Conservation (phyloP, 2,888 invertebrate genomes). For the Drosophila nr. medialis region DNA sequence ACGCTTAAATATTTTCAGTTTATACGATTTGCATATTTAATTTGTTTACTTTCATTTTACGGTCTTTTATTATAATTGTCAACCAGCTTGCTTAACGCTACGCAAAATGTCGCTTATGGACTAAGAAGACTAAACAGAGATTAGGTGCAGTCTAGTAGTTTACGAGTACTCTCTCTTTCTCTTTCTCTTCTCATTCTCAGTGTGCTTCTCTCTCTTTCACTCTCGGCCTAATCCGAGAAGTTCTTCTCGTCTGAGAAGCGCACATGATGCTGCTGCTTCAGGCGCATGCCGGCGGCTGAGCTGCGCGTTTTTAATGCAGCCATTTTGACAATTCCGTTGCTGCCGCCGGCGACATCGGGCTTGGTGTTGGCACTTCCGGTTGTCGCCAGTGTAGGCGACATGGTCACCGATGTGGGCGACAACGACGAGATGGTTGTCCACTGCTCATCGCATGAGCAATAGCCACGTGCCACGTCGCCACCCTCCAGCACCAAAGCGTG, state of each 20-base stretch:
- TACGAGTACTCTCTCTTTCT: slow-evolving; percentile 31
- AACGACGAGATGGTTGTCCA: slow-evolving; percentile 74
- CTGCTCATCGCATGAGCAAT: slow-evolving; percentile 83
- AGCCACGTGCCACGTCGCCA: slow-evolving; percentile 80
- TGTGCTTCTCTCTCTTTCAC: not conserved
- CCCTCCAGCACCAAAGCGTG: slow-evolving; percentile 81
- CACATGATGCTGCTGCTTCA: slow-evolving; percentile 82
- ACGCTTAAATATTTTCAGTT: slow-evolving; percentile 19
- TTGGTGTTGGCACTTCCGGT: slow-evolving; percentile 47
- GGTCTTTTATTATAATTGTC: slow-evolving; percentile 14
- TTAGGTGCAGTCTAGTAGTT: slow-evolving; percentile 83
- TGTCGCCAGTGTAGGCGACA: slow-evolving; percentile 64
- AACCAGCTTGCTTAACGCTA: slow-evolving; percentile 30
- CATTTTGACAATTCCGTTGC: slow-evolving; percentile 62
- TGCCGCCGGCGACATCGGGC: slow-evolving; percentile 16
- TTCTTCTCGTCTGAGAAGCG: slow-evolving; percentile 83
- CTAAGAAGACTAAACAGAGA: slow-evolving; percentile 68
- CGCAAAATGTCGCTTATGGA: slow-evolving; percentile 45
- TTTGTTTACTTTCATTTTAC: slow-evolving; percentile 1
- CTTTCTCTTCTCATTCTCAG: not conserved
- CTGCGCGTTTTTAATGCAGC: slow-evolving; percentile 47
- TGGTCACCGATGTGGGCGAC: slow-evolving; percentile 57
- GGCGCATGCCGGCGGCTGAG: slow-evolving; percentile 42
- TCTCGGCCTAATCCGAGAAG: slow-evolving; percentile 76
- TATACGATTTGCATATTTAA: slow-evolving; percentile 5